A percentile compares a stretch with the other conserved stretches of the same genome.
Conservation (phyloP, 1,140 invertebrate species). For the Meteorus sp. region DNA sequence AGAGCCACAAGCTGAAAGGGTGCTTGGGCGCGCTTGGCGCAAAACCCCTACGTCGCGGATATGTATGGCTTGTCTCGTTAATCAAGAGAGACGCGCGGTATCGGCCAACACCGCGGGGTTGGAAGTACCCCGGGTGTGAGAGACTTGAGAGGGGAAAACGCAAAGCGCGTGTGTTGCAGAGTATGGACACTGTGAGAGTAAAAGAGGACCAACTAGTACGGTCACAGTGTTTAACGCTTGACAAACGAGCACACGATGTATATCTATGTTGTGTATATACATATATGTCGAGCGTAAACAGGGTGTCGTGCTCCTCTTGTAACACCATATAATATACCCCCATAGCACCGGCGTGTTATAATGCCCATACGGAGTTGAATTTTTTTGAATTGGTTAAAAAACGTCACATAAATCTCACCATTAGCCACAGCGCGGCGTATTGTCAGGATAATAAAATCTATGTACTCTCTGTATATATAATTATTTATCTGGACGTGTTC, state of each 20-base stretch:
- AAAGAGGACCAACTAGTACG: conserved; percentile 9
- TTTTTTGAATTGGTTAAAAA: neutral
- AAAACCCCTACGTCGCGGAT: no score
- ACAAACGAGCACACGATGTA: conserved; percentile 31
- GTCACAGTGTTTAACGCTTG: conserved; percentile 33
- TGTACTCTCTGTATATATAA: neutral
- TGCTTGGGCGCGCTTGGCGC: neutral
- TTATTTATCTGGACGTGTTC: no score
- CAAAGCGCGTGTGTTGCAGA: neutral
- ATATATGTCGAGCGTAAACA: conserved; percentile 32
- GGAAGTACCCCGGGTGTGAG: conserved; percentile 9
- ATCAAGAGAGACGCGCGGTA: conserved; percentile 34
- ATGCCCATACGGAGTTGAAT: neutral
- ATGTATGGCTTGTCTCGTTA: conserved; percentile 33
- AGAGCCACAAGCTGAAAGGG: no score
- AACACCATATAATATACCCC: no score
- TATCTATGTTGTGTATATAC: conserved; percentile 9
- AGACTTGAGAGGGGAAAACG: conserved; percentile 3
- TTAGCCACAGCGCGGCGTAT: neutral
- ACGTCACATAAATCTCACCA: neutral
- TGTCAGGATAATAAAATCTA: neutral
- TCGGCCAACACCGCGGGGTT: conserved; percentile 22
- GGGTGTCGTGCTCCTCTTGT: conserved; percentile 1
- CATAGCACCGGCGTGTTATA: no score
- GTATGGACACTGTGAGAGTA: neutral